Base-by-base conservation (phyloP, 2,113 vertebrate species). In the Gnathonemus echidnorhynchus region DNA sequence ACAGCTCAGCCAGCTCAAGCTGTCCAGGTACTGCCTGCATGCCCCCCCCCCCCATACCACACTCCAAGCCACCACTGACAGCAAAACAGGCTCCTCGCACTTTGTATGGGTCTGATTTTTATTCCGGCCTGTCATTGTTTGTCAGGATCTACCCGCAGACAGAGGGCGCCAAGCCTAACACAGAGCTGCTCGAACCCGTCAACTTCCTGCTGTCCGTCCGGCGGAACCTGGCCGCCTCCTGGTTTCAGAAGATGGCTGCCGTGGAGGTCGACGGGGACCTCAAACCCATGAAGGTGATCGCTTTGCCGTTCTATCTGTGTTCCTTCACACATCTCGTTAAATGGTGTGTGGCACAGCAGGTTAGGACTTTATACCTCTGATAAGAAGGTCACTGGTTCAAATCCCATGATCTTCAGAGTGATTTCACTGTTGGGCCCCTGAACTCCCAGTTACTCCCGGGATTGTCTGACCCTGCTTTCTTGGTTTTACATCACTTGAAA, bases 151-250 rank as follows among this genome's bases (percentile, higher is more conserved):
- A 93, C 80, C 89, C 97, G 91, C 93, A 96, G 19, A 11, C 88
- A 49, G 93, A 70, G 1, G 93, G 91, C 3, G 93, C 92, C 13
- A 92, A 90, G 42, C 92, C 93, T 74, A 95, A 95, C 86, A 93
- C 94, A 85, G 97, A 98, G 95, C 96, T 99, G 88, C 94, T 99
- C 88, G 90, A 95, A 90, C 97, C 98, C 0, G 97, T 99, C 56
- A 99, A 98, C 93, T 95, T 99, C 92, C 93, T 95, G 56, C 95
- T 99, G 90, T 94, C 94, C 4, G 92, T 99, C 48, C 96, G 95
- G 93, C 97, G 98, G 91, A 99, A 99, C 94, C 94, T 99, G 91
- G 96, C 98, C 1, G 95, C 97, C 86, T 21, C 95, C 5, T 99
- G 98, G 98, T 98, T 97, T 93, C 92, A 95, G 42, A 92, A 97